Conservation (phyloP, 2,888 invertebrate genomes). For the Auanema freiburgensis region DNA sequence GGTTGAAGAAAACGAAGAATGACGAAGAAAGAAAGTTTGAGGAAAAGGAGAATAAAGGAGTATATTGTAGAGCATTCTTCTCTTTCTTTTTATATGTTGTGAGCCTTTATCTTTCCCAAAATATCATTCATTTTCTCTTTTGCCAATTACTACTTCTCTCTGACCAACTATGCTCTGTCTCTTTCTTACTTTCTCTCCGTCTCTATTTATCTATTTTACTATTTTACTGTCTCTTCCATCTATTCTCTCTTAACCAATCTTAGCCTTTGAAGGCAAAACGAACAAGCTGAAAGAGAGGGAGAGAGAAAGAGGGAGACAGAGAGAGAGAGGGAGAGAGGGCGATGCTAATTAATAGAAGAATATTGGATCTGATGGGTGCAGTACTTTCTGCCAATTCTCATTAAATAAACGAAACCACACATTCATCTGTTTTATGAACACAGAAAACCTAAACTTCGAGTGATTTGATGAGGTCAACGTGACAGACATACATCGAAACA, state of each 20-base stretch:
- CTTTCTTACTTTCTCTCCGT: too few relatives aligned
- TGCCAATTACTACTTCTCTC: not conserved
- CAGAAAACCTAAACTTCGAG: not conserved
- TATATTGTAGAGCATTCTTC: too few relatives aligned
- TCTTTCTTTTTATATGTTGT: not conserved
- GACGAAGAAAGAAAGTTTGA: not conserved
- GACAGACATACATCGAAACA: not conserved
- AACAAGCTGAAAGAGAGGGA: too few relatives aligned
- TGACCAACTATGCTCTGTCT: not conserved
- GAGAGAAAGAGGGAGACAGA: too few relatives aligned
- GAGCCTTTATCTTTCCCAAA: not conserved
- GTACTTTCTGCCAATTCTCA: too few relatives aligned
- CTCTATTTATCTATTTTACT: too few relatives aligned
- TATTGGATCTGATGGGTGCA: too few relatives aligned
- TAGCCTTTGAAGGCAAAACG: not conserved
- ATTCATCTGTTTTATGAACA: not conserved
- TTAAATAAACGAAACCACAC: too few relatives aligned
- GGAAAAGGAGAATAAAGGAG: too few relatives aligned
- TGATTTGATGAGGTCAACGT: not conserved
- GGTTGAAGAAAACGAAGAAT: too few relatives aligned
- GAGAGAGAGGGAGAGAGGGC: too few relatives aligned
- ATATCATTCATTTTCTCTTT: constrained; percentile 4
- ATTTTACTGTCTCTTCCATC: not conserved
- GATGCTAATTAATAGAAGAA: too few relatives aligned
- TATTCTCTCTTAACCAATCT: not conserved